A percentile compares a stretch with the other conserved stretches of the same genome.
phyloP scores from a whole-genome alignment of 2,888 invertebrate genomes.

The Gymnosoma rotundatum region DNA sequence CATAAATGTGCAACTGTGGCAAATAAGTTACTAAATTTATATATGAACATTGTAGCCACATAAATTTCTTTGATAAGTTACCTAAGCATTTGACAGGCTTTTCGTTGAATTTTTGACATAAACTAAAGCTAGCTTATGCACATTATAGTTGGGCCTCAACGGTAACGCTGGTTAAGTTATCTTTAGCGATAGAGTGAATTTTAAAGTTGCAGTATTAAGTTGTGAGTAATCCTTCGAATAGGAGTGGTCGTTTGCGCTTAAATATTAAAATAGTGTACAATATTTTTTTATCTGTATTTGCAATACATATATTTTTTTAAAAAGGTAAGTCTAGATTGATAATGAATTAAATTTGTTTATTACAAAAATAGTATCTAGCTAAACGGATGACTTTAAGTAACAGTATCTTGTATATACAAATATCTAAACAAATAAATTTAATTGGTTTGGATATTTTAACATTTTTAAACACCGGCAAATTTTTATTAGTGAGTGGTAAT shows the following conservation, averaged over 20 bases:
- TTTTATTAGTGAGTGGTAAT: constrained; percentile 42
- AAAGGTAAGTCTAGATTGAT: constrained; percentile 50
- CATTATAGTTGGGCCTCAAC: too few species aligned
- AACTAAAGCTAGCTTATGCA: too few species aligned
- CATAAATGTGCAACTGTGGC: too few species aligned
- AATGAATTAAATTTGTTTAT: background rate
- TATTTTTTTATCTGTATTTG: constrained; percentile 52
- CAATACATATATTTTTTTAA: constrained; percentile 58
- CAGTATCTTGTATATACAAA: constrained; percentile 17
- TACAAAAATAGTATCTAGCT: background rate
- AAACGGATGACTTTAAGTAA: constrained; percentile 17
- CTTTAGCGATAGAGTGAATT: constrained; percentile 62
- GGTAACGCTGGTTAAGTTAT: constrained; percentile 42
- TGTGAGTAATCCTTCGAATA: constrained; percentile 71
- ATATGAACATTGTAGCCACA: too few species aligned
- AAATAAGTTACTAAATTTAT: too few species aligned
- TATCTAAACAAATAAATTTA: background rate
- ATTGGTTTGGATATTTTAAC: background rate
- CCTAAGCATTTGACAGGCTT: too few species aligned
- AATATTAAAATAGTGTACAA: constrained; percentile 44
- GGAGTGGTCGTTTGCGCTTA: constrained; percentile 69
- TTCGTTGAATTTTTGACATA: too few species aligned
- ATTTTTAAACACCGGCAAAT: constrained; percentile 46
- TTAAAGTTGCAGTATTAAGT: constrained; percentile 70
- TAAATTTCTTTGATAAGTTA: too few species aligned